Base-by-base conservation (phyloP, 1,140 invertebrate genomes). In the Neodiprion pinetum region DNA sequence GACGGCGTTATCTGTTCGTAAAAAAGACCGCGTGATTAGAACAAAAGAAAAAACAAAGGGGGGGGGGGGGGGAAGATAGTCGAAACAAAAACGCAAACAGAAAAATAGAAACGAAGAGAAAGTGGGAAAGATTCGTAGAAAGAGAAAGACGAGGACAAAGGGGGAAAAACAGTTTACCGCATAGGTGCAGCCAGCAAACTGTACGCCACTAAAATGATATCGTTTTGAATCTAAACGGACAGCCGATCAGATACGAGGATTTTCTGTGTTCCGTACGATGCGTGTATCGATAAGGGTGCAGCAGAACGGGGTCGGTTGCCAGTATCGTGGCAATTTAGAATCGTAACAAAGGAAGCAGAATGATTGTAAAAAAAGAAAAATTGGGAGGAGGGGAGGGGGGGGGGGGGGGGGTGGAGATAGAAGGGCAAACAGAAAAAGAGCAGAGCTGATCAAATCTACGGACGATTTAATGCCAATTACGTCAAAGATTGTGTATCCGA, bases 81-180 rank as follows among this genome's bases (percentile, higher is more conserved):
- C 75, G 70, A 65, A 71, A 72, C 28, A 5, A 40, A 40, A 40
- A 40, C 48, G 77, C 67, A 74, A 50, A 68, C n/a, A 67, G 61
- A 70, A 53, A 21, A 70, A 65, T n/a, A 50, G 65, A 61, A 69
- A 73, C 48, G 47, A 66, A 12, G 70, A 74, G 68, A 47, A 53
- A 77, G 40, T 71, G 76, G 67, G 70, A 72, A 47, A 50, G 65
- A 48, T 23, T 61, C 28, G 66, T 48, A 21, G 71, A 75, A 70
- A 78, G 74, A 77, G 78, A 78, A 73, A 72, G 65, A 7, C 77
- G 10, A 61, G 1, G 61, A 65, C 61, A 17, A 14, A 72, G 77
- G 79, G 74, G 78, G 77, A 40, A 40, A 40, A 40, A 40, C 28
- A 40, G 28, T 40, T 40, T 40, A 40, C 28, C 28, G 28, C 5